Evolutionary conservation across 1,140 invertebrate genomes (phyloP).

Genomic region (Drosophila setifemur): DNA sequence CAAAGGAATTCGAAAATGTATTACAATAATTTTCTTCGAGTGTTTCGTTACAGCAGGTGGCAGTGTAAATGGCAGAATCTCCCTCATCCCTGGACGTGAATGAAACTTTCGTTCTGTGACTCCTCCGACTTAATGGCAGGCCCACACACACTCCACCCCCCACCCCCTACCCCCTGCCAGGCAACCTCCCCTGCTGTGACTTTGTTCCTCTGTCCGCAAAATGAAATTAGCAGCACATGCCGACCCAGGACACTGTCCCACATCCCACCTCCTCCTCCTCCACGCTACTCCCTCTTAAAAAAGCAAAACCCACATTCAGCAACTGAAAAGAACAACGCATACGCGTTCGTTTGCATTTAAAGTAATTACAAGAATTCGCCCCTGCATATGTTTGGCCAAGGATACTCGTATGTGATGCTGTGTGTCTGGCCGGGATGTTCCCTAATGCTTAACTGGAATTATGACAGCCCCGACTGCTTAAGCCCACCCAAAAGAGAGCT

Average conservation of each 20-base stretch:
- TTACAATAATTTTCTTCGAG: too few relatives aligned
- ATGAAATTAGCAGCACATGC: slow-evolving; percentile 77
- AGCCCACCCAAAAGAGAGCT: slow-evolving; percentile 46
- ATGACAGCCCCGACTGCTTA: slow-evolving; percentile 44
- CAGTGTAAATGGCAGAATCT: neutral
- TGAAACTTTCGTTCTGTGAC: slow-evolving; percentile 61
- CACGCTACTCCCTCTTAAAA: slow-evolving; percentile 5
- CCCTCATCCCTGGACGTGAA: slow-evolving; percentile 22
- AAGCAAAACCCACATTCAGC: slow-evolving; percentile 2
- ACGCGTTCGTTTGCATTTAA: slow-evolving; percentile 50
- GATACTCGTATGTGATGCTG: slow-evolving; percentile 13
- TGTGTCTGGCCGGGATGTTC: neutral
- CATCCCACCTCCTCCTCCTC: too few relatives aligned
- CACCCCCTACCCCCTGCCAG: slow-evolving; percentile 2
- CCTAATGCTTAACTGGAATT: slow-evolving; percentile 41
- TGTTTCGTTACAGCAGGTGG: slow-evolving; percentile 18
- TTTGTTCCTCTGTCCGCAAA: slow-evolving; percentile 37
- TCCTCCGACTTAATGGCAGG: slow-evolving; percentile 58
- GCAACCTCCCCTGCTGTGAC: too few relatives aligned
- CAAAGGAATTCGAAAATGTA: too few relatives aligned
- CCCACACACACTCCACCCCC: slow-evolving; percentile 26
- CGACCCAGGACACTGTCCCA: slow-evolving; percentile 14
- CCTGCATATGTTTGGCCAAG: slow-evolving; percentile 14
- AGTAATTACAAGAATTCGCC: slow-evolving; percentile 63
- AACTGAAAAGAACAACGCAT: neutral